Base-by-base conservation (phyloP, 2,113 vertebrate species). In the Otus sunia region DNA sequence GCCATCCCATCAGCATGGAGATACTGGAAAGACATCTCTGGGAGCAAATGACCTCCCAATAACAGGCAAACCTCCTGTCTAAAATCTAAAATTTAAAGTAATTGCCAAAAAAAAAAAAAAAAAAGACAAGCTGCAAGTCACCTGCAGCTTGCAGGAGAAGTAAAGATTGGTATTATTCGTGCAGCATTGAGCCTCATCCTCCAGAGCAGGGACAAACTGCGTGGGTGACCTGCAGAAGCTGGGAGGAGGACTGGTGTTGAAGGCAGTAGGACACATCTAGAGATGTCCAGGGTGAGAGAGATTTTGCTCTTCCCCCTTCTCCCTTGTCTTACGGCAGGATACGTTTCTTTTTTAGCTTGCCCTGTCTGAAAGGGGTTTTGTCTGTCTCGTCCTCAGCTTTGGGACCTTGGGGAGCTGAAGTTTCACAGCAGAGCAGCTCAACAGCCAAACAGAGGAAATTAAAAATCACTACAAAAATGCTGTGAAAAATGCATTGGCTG, bases 311-410 rank as follows among this genome's bases (percentile, higher is more conserved):
- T 64, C 3, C 10, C 15, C 9, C 14, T 30, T 78, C 39, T 71
- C 27, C 10, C 15, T 59, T 17, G 3, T 68, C 67, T 27, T 21
- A 1, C 20, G 1, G 0, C 9, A 17, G 43, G 39, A 52, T 16
- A 26, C 32, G 7, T 25, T 66, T 86, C 41, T 81, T 22, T 32
- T 66, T 39, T 49, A 32, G 45, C 30, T 76, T 25, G 13, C 19
- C 19, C 21, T 37, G 2, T 25, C 58, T 79, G 19, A 43, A 39
- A 25, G 86, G 25, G 17, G 8, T 58, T 81, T 76, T 68, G 9
- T n/a, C 59, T 59, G 9, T 34, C 34, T 41, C 29, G 21, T 27
- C 41, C 60, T 71, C 37, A 81, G 37, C 47, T 75, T 74, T 63
- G n/a, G 47, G 47, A 12, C 60, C 12, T 9, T 4, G 3, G n/a